Evolutionary conservation across 2,113 vertebrate genomes (phyloP), one percentile per base, ranked within the genome.

Genomic region (Ariopsis seemanni): DNA sequence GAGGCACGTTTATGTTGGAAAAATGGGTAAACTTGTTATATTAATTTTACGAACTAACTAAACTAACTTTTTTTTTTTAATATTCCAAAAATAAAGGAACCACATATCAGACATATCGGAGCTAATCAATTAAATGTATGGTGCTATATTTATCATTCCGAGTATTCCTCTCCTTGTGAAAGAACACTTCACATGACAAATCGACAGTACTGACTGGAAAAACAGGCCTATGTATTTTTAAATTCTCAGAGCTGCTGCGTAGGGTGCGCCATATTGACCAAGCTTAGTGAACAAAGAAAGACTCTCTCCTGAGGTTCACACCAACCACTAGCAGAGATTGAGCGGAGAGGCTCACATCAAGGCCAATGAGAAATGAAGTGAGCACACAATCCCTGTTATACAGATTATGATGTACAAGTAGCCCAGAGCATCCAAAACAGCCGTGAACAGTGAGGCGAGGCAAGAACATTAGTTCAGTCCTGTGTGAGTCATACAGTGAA

Each of bases 401-500:
- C 2, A n/a, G 34, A 74, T 48, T 57, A 53, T n/a, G 63, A 71
- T 60, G 18, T 25, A 69, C 50, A 80, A 5, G 34, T 62, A 42
- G 34, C 55, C 65, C 63, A 72, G 22, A 60, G 79, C 34, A 10
- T 52, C 14, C 22, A 82, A 63, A 74, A 82, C 11, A 50, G 17
- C 53, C 20, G n/a, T 0, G 2, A 69, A 85, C 53, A 27, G 55
- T 85, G 34, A 50, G 71, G 55, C 14, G 12, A 72, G 34, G 4
- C 18, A 58, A 60, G 30, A 82, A 15, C 10, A 34, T 82, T 72
- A 71, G 65, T 72, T 86, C 53, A 82, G 34, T 82, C n/a, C 53
- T 82, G 42, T 60, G 53, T 60, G 34, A 50, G 50, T 82, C 22
- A 72, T 5, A 53, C 48, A 50, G 82, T 17, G 4, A 58, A 69